These are phyloP conservation scores for Sphinx pinastri DNA, from an alignment of 2,888 invertebrate species.

Conservation along the genomic window DNA sequence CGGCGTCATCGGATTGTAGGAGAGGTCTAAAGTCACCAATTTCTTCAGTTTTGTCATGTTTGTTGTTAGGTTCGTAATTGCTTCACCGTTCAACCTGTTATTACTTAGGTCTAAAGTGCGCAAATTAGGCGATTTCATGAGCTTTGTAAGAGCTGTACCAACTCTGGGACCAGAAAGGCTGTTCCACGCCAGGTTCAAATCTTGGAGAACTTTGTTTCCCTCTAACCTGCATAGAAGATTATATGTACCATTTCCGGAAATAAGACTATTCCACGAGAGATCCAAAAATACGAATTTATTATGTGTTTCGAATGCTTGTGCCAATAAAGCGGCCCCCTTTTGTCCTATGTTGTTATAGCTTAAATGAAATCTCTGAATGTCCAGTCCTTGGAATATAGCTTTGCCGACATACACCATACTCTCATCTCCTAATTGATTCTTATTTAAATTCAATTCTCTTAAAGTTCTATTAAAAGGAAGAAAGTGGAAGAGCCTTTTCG, in stretches of 20 bases:
- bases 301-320: constrained; percentile 56
- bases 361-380: constrained; percentile 53
- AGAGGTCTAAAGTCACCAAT: constrained; percentile 57
- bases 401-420: constrained; percentile 53
- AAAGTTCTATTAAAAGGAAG: constrained; percentile 52
- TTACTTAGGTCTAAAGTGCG: constrained; percentile 56
- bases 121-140: constrained; percentile 50
- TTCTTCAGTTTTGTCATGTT: constrained; percentile 51
- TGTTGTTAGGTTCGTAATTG: constrained; percentile 44
- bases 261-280: constrained; percentile 66
- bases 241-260: constrained; percentile 45
- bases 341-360: constrained; percentile 59
- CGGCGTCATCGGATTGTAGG: constrained; percentile 60
- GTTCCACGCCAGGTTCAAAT: constrained; percentile 66
- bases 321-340: constrained; percentile 48
- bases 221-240: constrained; percentile 49
- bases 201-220: constrained; percentile 52
- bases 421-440: constrained; percentile 56
- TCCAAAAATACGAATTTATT: constrained; percentile 58
- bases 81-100: constrained; percentile 56
- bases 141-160: constrained; percentile 48
- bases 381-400: constrained; percentile 50
- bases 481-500: constrained; percentile 44
- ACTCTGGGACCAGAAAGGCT: constrained; percentile 50
- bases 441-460: constrained; percentile 52